Conservation (phyloP, 1,140 invertebrate species). For the Archivesica marissinica region DNA sequence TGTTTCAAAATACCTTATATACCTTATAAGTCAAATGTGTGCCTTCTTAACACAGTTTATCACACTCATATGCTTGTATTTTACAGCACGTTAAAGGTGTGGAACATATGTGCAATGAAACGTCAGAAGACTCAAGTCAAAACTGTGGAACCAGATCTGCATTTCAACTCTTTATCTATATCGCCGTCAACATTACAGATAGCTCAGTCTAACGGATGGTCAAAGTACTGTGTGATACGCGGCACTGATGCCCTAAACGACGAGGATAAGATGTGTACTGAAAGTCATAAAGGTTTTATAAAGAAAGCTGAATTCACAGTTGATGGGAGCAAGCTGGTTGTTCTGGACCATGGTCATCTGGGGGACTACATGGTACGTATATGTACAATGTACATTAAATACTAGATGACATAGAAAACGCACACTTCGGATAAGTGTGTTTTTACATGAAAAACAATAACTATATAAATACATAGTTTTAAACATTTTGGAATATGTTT, state of each 20-base stretch:
- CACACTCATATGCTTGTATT: too few relatives aligned
- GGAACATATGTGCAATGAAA: neutral
- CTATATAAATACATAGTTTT: too few relatives aligned
- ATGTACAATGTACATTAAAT: too few relatives aligned
- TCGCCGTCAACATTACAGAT: neutral
- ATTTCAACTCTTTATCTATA: neutral
- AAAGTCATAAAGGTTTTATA: neutral
- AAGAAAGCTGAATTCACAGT: slow-evolving; percentile 2
- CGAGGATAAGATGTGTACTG: neutral
- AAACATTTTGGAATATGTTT: too few relatives aligned
- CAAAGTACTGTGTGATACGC: neutral
- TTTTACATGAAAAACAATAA: too few relatives aligned
- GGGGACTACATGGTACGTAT: slow-evolving; percentile 2
- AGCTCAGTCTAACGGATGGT: slow-evolving; percentile 9
- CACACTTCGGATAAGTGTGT: too few relatives aligned
- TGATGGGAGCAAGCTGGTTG: slow-evolving; percentile 15
- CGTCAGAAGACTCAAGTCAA: neutral
- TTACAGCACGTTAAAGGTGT: neutral
- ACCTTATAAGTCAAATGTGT: too few relatives aligned
- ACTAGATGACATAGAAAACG: too few relatives aligned
- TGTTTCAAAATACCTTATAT: too few relatives aligned
- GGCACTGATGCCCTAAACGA: neutral
- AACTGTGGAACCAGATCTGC: neutral
- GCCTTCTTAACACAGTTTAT: too few relatives aligned
- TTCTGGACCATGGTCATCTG: neutral